Evolutionary conservation across 35 echinoderm and acorn worm species (phyloP), one percentile per base, ranked within the genome.

Genomic region (Apostichopus californicus): DNA sequence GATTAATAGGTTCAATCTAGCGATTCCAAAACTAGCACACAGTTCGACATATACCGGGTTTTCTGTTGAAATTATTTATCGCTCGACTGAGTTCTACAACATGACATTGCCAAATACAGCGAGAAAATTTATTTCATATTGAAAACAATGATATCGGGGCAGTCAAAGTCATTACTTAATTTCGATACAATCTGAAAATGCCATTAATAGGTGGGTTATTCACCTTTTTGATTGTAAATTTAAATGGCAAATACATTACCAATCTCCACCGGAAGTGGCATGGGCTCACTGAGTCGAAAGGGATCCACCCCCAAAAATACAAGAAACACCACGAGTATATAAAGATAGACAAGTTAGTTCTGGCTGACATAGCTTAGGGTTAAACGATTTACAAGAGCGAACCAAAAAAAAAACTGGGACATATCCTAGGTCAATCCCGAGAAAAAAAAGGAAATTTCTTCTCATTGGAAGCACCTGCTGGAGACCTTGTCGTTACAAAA

Each of bases 271-370:
- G 81, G 81, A 85, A 85, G 81, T 85, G 81, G 81, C 15, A 85
- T 85, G 55, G 57, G 58, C 55, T 59, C 15, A 59, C 55, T 85
- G 81, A 85, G 15, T 24, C 55, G 81, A 85, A 59, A 85, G 57
- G 21, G n/a, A 85, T 85, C 81, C 57, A 23, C 55, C 55, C 18
- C 55, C 57, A 75, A 75, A 34, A 46, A 85, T 59, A 85, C 81
- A 85, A 85, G 81, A 85, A 24, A 5, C 17, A 23, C 12, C 5
- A 85, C 15, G 14, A 13, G 17, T 60, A 9, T 85, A 17, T 9
- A 75, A 20, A 56, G 55, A 85, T 85, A 85, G 81, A 85, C 81
- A 55, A 85, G 34, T 85, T 85, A 85, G 54, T 85, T n/a, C 15
- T 58, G 81, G 81, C 15, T 85, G 81, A 85, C 81, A 85, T 85